Evolutionary conservation across 1,140 invertebrate genomes (phyloP).

Genomic region (Leptestheria dahalacensis): DNA sequence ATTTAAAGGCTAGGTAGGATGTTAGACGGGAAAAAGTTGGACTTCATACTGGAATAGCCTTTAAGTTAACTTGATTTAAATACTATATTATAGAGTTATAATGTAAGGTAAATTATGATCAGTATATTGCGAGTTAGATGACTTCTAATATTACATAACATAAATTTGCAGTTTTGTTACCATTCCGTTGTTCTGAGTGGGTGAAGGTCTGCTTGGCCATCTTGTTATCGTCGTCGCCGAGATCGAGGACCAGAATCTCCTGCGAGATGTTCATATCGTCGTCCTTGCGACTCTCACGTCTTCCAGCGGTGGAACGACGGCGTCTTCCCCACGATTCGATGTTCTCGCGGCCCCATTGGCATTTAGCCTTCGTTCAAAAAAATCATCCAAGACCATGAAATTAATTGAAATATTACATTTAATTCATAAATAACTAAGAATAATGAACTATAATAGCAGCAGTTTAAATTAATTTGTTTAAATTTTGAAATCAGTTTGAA

Average conservation of each 20-base stretch:
- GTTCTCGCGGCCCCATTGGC: slow-evolving; percentile 72
- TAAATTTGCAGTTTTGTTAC: neutral
- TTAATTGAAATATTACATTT: too few relatives aligned
- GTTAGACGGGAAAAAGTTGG: too few relatives aligned
- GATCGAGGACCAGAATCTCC: slow-evolving; percentile 80
- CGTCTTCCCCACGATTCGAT: slow-evolving; percentile 78
- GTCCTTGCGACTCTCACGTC: slow-evolving; percentile 33
- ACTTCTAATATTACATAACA: too few relatives aligned
- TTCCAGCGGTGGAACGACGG: slow-evolving; percentile 41
- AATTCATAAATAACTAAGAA: too few relatives aligned
- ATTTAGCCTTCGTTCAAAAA: slow-evolving; percentile 64
- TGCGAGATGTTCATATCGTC: slow-evolving; percentile 85
- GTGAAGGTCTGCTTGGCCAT: slow-evolving; percentile 2
- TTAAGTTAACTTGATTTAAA: too few relatives aligned
- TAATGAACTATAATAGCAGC: neutral
- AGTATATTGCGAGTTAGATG: too few relatives aligned
- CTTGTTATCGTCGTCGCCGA: slow-evolving; percentile 58
- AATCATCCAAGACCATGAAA: too few relatives aligned
- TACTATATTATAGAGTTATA: too few relatives aligned
- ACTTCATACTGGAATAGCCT: too few relatives aligned
- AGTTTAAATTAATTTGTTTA: neutral
- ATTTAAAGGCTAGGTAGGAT: too few relatives aligned
- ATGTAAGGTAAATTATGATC: too few relatives aligned
- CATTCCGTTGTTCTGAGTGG: neutral
- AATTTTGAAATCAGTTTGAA: neutral